phyloP scores from a whole-genome alignment of 2,113 vertebrate genomes.

The Odocoileus hemionus region DNA sequence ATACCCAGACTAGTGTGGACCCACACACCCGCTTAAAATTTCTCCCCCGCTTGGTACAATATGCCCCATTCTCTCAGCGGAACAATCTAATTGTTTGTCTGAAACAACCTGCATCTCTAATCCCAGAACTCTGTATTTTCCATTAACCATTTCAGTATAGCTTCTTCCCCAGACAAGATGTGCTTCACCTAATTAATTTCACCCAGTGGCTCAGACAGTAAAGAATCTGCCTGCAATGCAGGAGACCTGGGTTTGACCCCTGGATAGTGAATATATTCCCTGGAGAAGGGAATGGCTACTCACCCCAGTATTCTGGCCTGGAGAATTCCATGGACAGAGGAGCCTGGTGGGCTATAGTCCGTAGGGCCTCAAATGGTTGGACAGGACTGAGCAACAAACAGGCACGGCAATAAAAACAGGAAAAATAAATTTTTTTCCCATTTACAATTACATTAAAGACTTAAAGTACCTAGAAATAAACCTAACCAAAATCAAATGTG shows the following conservation, averaged over 20 bases:
- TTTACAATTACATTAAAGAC: not conserved
- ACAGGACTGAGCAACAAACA: not conserved
- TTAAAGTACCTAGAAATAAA: not conserved
- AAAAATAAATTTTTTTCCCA: not conserved
- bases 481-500: not conserved
- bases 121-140: not conserved
- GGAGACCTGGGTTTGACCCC: not conserved
- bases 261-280: not conserved
- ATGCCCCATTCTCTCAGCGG: not conserved
- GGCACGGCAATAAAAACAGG: not conserved
- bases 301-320: not conserved
- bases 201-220: not conserved
- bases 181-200: not conserved
- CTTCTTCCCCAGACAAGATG: not conserved
- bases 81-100: constrained; percentile 16
- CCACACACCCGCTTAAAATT: constrained; percentile 8
- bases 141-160: not conserved
- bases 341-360: not conserved
- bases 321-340: not conserved
- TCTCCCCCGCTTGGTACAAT: constrained; percentile 5
- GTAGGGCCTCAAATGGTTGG: not conserved
- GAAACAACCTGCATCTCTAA: not conserved
- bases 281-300: not conserved
- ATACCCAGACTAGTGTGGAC: not conserved
- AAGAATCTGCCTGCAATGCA: not conserved